Evolutionary conservation across 2,113 vertebrate species (phyloP).

Genomic region (Eclectus roratus): DNA sequence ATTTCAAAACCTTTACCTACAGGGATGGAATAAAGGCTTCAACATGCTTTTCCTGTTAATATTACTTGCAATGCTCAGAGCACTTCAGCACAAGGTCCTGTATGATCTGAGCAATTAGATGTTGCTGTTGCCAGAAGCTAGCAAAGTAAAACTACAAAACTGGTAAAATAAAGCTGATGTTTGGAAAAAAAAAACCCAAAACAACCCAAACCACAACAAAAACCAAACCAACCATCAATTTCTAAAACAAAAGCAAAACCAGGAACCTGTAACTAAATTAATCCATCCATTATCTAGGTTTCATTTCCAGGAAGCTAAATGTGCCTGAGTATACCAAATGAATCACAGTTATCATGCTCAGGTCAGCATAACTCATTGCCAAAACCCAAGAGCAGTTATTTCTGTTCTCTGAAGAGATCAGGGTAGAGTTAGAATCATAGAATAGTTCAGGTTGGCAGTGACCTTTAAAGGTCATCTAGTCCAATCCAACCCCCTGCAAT

Average conservation of each 20-base stretch:
- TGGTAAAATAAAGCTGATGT: neutral
- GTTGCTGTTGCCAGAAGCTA: neutral
- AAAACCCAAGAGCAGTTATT: neutral
- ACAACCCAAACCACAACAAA: neutral
- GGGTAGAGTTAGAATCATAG: neutral
- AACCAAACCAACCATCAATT: neutral
- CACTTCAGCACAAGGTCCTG: neutral
- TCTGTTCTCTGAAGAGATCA: neutral
- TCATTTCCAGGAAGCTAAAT: neutral
- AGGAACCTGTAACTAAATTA: neutral
- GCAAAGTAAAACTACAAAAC: neutral
- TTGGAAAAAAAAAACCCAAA: neutral
- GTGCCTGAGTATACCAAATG: neutral
- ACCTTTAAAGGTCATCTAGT: neutral
- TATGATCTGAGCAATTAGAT: neutral
- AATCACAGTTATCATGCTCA: neutral
- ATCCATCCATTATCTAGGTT: neutral
- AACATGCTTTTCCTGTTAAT: constrained; percentile 25
- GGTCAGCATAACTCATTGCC: neutral
- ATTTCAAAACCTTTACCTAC: constrained; percentile 27
- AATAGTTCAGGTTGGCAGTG: neutral
- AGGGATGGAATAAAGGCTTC: constrained; percentile 23
- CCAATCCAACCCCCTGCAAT: neutral
- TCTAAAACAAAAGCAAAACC: neutral
- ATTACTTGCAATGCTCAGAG: constrained; percentile 1